Evolutionary conservation across 2,888 invertebrate genomes (phyloP).

Genomic region (Spodoptera picta): DNA sequence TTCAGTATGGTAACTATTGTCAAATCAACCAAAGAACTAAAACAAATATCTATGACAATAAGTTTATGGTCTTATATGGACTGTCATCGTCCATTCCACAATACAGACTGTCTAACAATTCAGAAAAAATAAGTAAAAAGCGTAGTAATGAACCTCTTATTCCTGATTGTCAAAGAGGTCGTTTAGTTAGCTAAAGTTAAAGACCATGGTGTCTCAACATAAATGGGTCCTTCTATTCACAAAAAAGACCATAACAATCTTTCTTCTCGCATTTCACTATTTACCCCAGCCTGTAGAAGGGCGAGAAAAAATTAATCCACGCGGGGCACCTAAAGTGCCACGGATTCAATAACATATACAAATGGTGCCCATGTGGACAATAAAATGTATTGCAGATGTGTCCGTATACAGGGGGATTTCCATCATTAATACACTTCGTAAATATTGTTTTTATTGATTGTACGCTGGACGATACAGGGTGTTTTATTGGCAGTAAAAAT

Average conservation of each 20-base stretch:
- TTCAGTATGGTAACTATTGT: no score
- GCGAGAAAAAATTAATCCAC: slow-evolving; percentile 53
- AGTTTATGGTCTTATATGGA: no score
- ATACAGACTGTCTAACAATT: no score
- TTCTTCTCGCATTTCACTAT: slow-evolving; percentile 33
- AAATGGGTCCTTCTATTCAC: slow-evolving; percentile 13
- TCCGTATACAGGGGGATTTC: slow-evolving; percentile 63
- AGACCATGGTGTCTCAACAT: not conserved
- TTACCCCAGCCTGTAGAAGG: slow-evolving; percentile 32
- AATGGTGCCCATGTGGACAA: slow-evolving; percentile 72
- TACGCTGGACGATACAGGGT: slow-evolving; percentile 38
- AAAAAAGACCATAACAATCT: slow-evolving; percentile 1
- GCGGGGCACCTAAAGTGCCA: slow-evolving; percentile 48
- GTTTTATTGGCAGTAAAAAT: slow-evolving; percentile 47
- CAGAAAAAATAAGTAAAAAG: no score
- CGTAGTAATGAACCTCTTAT: no score
- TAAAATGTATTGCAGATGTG: slow-evolving; percentile 69
- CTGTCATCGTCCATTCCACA: no score
- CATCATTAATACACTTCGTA: slow-evolving; percentile 71
- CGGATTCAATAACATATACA: slow-evolving; percentile 62
- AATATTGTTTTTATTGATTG: slow-evolving; percentile 60
- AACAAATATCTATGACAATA: not conserved
- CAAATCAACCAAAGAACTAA: not conserved
- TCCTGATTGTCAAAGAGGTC: no score
- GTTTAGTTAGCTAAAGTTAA: no score